These are phyloP conservation scores for Oreochromis spilurus DNA, from an alignment of 2,113 vertebrate genomes.

Conservation along the genomic window DNA sequence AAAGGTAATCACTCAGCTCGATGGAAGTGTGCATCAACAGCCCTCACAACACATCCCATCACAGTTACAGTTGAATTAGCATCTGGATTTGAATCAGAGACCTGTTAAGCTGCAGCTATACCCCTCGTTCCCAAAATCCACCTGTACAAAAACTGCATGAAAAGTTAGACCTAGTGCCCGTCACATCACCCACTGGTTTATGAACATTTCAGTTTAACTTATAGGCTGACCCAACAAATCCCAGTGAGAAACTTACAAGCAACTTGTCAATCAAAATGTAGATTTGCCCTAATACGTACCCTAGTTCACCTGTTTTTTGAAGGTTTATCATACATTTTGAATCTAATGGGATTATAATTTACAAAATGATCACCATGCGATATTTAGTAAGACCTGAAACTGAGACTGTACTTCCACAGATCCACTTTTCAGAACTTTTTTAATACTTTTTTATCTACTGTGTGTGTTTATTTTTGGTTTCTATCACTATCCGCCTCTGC, in stretches of 20 bases:
- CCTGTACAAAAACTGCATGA: not conserved
- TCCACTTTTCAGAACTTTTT: not conserved
- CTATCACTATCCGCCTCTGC: not conserved
- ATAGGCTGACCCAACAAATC: rapidly evolving
- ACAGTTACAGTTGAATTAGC: not conserved
- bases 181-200: not conserved
- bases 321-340: not conserved
- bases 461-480: not conserved
- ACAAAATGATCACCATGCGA: rapidly evolving
- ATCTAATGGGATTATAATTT: not conserved
- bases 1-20: not conserved
- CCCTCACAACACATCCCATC: rapidly evolving
- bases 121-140: not conserved
- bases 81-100: not conserved
- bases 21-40: not conserved
- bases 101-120: not conserved
- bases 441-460: not conserved
- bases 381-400: not conserved
- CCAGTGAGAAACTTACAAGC: no score
- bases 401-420: not conserved
- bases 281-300: rapidly evolving
- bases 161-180: not conserved
- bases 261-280: not conserved
- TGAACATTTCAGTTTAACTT: not conserved
- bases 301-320: not conserved